Evolutionary conservation across 2,113 vertebrate genomes (phyloP), one percentile per base, ranked within the genome.

Genomic region (Canis aureus): DNA sequence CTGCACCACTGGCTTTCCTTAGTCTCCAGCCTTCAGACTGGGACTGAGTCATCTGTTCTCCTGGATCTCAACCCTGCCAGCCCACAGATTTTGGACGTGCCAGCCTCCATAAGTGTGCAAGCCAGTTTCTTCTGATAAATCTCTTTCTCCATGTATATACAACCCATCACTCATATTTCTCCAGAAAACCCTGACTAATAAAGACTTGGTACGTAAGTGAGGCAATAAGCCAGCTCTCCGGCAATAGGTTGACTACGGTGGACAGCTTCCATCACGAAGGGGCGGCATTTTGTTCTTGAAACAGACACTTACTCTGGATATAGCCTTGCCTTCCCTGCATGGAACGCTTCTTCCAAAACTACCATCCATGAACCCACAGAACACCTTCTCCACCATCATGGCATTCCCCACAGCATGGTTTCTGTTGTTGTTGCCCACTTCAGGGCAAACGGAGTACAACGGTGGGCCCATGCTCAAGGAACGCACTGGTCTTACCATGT

Each of bases 401-500:
- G 29, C 59, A 38, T 5, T 51, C 55, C 55, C 62, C 64, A 53
- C 32, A 32, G 43, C 20, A 29, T 17, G 9, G 16, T 23, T 82
- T 53, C 25, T 38, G 38, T 38, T 38, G 38, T 38, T 38, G 3
- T 38, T 38, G 38, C 64, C 60, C 64, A 4, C 66, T n/a, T 57
- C 15, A 13, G 0, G 9, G 59, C 19, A 76, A 43, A 84, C 27
- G 27, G 49, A 49, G 6, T 66, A 3, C 8, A 64, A 49, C 15
- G 11, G 19, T 11, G n/a, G 67, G 19, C 27, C n/a, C n/a, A 4
- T 9, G 57, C 59, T 83, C 8, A 0, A 13, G 27, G 11, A 27
- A 64, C 25, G 67, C 27, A 4, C 60, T 29, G 25, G 1, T 4
- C 64, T 81, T 57, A 10, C 67, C 20, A 5, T 49, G 53, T 67